phyloP scores from a whole-genome alignment of 2,113 vertebrate genomes.

The Brachirus orientalis region DNA sequence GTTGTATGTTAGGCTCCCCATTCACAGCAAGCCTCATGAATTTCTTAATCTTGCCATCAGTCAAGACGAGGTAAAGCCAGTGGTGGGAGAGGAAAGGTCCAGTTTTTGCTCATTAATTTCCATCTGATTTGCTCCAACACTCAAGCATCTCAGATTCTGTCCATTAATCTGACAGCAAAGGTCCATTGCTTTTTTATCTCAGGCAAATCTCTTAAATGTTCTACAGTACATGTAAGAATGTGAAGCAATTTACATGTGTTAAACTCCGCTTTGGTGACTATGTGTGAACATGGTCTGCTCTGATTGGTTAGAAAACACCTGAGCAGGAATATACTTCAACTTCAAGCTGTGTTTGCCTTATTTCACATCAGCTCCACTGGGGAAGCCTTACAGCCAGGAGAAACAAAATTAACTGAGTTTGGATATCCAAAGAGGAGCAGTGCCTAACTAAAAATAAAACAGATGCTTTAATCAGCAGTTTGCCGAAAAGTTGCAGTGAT shows the following conservation, averaged over 20 bases:
- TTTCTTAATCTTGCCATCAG: constrained; percentile 82
- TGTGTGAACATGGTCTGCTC: background rate
- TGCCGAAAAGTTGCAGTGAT: too few species aligned
- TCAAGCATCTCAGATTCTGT: constrained; percentile 67
- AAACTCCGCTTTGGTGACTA: background rate
- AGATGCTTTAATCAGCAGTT: too few species aligned
- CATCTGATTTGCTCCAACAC: constrained; percentile 74
- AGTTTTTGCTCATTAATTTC: constrained; percentile 81
- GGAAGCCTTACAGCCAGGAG: too few species aligned
- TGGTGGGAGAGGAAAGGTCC: constrained; percentile 61
- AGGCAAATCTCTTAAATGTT: constrained; percentile 37
- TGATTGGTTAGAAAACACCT: background rate
- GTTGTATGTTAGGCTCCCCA: constrained; percentile 39
- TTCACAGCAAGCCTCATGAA: constrained; percentile 80
- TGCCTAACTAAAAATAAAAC: too few species aligned
- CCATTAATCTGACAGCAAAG: constrained; percentile 77
- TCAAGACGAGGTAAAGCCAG: constrained; percentile 63
- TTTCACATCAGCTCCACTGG: too few species aligned
- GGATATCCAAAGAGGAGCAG: too few species aligned
- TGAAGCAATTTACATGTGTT: background rate
- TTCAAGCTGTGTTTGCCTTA: too few species aligned
- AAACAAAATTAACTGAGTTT: too few species aligned
- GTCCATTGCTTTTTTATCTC: constrained; percentile 57
- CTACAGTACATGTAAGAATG: background rate
- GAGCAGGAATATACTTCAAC: background rate